phyloP scores from a whole-genome alignment of 2,888 invertebrate species.

The Leptothorax acervorum region DNA sequence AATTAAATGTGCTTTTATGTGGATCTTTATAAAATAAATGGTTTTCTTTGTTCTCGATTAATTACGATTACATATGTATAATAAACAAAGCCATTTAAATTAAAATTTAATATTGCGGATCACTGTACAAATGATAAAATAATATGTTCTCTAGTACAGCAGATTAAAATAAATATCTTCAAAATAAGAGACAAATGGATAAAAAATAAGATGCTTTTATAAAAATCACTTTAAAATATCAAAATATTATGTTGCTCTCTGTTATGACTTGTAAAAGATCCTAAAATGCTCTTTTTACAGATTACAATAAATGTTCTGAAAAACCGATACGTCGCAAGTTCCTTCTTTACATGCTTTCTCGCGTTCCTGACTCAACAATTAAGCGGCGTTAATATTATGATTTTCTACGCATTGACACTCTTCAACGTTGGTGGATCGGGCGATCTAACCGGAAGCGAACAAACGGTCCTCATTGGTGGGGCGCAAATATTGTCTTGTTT shows the following conservation, averaged over 20 bases:
- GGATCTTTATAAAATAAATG: no score
- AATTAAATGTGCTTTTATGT: no score
- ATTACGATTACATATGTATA: no score
- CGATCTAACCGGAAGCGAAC: slow-evolving; percentile 74
- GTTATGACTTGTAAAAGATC: background rate
- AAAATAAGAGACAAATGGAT: background rate
- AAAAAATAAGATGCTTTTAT: background rate
- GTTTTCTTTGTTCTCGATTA: no score
- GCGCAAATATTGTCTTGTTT: slow-evolving; percentile 78
- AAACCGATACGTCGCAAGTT: slow-evolving; percentile 72
- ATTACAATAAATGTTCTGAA: slow-evolving; percentile 64
- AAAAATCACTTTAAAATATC: background rate
- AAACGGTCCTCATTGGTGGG: slow-evolving; percentile 77
- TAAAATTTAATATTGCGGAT: background rate
- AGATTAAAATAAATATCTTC: background rate
- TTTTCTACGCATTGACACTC: slow-evolving; percentile 77
- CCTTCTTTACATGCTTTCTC: slow-evolving; percentile 72
- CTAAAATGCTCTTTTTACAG: slow-evolving; percentile 56
- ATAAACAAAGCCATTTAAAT: background rate
- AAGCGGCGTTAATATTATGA: slow-evolving; percentile 78
- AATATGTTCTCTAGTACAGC: background rate
- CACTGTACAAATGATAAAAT: background rate
- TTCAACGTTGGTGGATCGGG: slow-evolving; percentile 79
- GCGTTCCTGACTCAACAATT: slow-evolving; percentile 79
- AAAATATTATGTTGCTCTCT: background rate